Conservation (phyloP, 2,888 invertebrate genomes). For the Philereme vetulata region DNA sequence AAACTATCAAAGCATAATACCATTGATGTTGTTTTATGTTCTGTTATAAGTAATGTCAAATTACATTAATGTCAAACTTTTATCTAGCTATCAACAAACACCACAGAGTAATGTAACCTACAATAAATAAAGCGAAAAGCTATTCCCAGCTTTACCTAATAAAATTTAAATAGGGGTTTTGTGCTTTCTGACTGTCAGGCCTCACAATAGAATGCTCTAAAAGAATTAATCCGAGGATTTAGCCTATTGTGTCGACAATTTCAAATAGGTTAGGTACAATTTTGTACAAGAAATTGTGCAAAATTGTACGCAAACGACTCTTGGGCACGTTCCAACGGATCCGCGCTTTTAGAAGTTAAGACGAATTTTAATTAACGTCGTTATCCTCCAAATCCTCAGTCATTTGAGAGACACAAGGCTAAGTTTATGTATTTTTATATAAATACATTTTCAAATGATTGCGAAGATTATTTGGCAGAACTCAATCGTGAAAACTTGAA, state of each 20-base stretch:
- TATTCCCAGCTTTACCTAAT: too few relatives aligned
- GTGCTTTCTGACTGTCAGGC: constrained; percentile 11
- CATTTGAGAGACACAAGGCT: constrained; percentile 14
- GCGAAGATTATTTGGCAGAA: not conserved
- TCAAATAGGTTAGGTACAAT: constrained; percentile 20
- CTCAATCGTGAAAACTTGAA: not conserved
- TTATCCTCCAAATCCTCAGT: constrained; percentile 23
- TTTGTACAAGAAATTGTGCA: constrained; percentile 27
- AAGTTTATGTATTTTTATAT: constrained; percentile 21
- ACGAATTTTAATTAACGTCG: constrained; percentile 37
- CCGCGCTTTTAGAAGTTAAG: constrained; percentile 31
- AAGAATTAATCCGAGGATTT: constrained; percentile 16
- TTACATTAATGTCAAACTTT: too few relatives aligned
- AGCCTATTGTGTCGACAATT: constrained; percentile 18
- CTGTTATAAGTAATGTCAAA: too few relatives aligned
- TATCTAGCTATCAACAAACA: too few relatives aligned
- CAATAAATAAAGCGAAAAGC: too few relatives aligned
- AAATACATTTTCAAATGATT: not conserved
- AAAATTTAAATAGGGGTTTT: constrained; percentile 10
- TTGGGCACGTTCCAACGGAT: constrained; percentile 28
- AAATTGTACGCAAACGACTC: constrained; percentile 23
- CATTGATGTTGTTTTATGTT: too few relatives aligned
- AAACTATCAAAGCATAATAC: too few relatives aligned
- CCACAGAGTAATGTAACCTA: too few relatives aligned
- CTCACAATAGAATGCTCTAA: constrained; percentile 17